These are phyloP conservation scores for Philotrypesis tridentata DNA, from an alignment of 1,140 invertebrate species.

Conservation along the genomic window DNA sequence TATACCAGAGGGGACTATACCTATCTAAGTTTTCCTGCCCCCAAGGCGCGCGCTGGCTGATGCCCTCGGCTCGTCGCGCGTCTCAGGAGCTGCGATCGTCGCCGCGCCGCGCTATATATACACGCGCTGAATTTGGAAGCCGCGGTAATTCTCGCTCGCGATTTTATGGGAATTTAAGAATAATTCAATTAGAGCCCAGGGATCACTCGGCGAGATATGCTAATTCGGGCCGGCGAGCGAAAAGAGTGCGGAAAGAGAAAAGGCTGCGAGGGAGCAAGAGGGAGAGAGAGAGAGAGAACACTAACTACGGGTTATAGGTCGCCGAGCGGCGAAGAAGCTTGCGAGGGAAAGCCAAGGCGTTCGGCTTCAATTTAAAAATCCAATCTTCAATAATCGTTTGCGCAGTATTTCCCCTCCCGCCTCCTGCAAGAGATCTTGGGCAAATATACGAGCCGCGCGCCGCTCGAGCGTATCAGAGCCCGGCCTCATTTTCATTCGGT, in stretches of 20 bases:
- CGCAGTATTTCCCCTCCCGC: slow-evolving; percentile 57
- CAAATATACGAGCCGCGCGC: slow-evolving; percentile 59
- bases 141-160: slow-evolving; percentile 71
- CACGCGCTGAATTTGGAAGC: slow-evolving; percentile 30
- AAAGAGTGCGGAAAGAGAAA: slow-evolving; percentile 52
- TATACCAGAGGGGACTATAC: slow-evolving; percentile 52
- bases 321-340: slow-evolving; percentile 15
- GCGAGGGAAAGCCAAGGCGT: slow-evolving; percentile 34
- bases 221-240: slow-evolving; percentile 64
- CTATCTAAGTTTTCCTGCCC: slow-evolving; percentile 7
- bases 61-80: no score
- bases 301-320: slow-evolving; percentile 57
- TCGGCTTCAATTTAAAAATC: slow-evolving; percentile 74
- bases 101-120: no score
- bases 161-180: slow-evolving; percentile 76
- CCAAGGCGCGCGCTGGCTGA: slow-evolving; percentile 20
- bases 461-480: slow-evolving; percentile 50
- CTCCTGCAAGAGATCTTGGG: slow-evolving; percentile 49
- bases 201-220: slow-evolving; percentile 73
- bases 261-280: not conserved
- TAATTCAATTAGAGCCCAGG: slow-evolving; percentile 74
- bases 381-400: slow-evolving; percentile 73
- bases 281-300: slow-evolving; percentile 39
- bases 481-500: slow-evolving; percentile 71
- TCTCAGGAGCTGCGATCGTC: no score